Evolutionary conservation across 1,140 invertebrate genomes (phyloP), one percentile per base, ranked within the genome.

Genomic region (Phthorimaea operculella): DNA sequence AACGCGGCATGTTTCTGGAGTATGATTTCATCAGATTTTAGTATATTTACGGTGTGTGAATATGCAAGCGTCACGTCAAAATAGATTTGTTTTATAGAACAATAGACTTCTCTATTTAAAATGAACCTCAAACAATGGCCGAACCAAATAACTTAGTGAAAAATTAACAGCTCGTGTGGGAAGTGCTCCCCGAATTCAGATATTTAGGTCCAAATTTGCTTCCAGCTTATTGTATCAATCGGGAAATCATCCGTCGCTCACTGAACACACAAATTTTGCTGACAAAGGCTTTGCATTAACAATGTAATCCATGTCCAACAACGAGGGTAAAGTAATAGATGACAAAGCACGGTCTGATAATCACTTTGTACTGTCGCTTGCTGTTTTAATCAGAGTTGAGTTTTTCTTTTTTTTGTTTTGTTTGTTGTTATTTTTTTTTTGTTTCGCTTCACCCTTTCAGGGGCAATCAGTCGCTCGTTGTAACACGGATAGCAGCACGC

Each of bases 401-500:
- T 55, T 54, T 63, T 51, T 59, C 45, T 66, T 72, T 72, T 47
- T 47, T 47, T 39, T 39, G 36, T 39, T 47, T 15, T 39, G 36
- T n/a, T 28, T 39, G 11, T 15, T 39, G 36, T n/a, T n/a, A n/a
- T n/a, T n/a, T 72, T 67, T 72, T 74, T 71, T 75, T 73, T 74
- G 72, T 70, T 67, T 57, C 63, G 67, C 52, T 68, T 63, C 66
- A 74, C 74, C 72, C 72, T 74, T 74, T 79, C 74, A 72, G 70
- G 63, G 68, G 76, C 74, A 73, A 76, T 76, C 74, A 76, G 76
- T 70, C 76, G 72, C 68, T 65, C 65, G 72, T 70, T 71, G 73
- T 72, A 72, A 72, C 74, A 70, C 60, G 70, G 70, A 67, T 70
- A 61, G 70, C 66, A 69, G 60, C 66, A 63, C 75, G 75, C 72